Evolutionary conservation across 1,140 invertebrate genomes (phyloP).

Genomic region (Dendrolimus punctatus): DNA sequence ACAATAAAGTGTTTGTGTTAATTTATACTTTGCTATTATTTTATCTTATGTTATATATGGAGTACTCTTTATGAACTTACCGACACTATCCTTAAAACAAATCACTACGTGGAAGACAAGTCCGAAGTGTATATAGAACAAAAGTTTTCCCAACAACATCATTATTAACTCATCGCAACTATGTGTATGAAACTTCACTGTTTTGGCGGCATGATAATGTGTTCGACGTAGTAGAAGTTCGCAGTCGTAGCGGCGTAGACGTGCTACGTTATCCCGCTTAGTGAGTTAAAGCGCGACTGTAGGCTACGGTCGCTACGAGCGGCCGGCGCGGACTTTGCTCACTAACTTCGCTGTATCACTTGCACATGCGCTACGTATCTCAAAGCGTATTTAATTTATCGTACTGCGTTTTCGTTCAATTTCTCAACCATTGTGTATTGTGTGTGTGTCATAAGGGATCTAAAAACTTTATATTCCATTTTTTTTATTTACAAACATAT

Average conservation of each 20-base stretch:
- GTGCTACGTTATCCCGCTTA: constrained; percentile 38
- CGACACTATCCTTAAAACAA: constrained; percentile 65
- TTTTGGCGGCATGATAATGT: constrained; percentile 26
- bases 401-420: too few relatives aligned
- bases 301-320: constrained; percentile 13
- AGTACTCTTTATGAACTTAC: constrained; percentile 29
- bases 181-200: constrained; percentile 30
- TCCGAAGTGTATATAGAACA: constrained; percentile 67
- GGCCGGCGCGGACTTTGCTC: constrained; percentile 18
- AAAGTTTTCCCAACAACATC: constrained; percentile 64
- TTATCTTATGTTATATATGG: too few relatives aligned
- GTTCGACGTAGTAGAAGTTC: constrained; percentile 45
- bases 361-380: constrained; percentile 50
- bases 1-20: too few relatives aligned
- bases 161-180: constrained; percentile 59
- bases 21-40: too few relatives aligned
- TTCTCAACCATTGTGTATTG: too few relatives aligned
- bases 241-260: constrained; percentile 36
- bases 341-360: constrained; percentile 25
- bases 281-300: constrained; percentile 37
- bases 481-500: too few relatives aligned
- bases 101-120: constrained; percentile 68
- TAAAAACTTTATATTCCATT: too few relatives aligned
- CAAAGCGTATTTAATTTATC: too few relatives aligned
- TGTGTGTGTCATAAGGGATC: too few relatives aligned